A percentile compares a stretch with the other conserved stretches of the same genome.
Conservation (phyloP, 2,113 vertebrate species). For the Actinemys pallida region DNA sequence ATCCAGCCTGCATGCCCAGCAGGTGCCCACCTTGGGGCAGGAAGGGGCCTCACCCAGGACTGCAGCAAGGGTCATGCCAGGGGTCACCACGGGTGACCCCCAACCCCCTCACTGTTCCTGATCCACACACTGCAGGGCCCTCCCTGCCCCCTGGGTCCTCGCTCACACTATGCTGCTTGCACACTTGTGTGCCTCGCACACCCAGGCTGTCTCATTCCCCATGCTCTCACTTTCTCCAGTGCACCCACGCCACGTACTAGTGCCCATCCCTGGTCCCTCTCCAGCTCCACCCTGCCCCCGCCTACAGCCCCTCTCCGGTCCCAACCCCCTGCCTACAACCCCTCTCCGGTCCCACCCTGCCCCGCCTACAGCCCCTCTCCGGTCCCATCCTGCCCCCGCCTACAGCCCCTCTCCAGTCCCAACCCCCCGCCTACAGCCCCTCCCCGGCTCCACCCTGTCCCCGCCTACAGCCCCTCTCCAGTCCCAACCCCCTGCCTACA, state of each 20-base stretch:
- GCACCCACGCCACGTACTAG: neutral
- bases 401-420: neutral
- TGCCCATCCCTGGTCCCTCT: neutral
- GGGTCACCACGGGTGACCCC: too few species aligned
- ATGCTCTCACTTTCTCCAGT: neutral
- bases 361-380: too few species aligned
- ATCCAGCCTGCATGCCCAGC: neutral
- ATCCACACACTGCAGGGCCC: too few species aligned
- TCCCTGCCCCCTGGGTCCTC: neutral
- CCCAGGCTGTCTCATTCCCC: neutral
- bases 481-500: neutral
- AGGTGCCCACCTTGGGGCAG: neutral
- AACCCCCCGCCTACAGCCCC: neutral
- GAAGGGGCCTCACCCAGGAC: rapidly evolving
- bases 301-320: neutral
- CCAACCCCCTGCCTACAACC: rapidly evolving
- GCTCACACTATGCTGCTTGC: neutral
- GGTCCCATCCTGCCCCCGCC: too few species aligned
- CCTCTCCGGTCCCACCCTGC: too few species aligned
- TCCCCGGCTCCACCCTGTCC: neutral
- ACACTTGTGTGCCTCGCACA: neutral
- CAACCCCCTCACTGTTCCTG: neutral
- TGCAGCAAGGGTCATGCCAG: neutral
- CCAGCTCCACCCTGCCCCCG: neutral
- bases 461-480: neutral